Conservation (phyloP, 2,797 vertebrate genomes). For the Halcyon badia region DNA sequence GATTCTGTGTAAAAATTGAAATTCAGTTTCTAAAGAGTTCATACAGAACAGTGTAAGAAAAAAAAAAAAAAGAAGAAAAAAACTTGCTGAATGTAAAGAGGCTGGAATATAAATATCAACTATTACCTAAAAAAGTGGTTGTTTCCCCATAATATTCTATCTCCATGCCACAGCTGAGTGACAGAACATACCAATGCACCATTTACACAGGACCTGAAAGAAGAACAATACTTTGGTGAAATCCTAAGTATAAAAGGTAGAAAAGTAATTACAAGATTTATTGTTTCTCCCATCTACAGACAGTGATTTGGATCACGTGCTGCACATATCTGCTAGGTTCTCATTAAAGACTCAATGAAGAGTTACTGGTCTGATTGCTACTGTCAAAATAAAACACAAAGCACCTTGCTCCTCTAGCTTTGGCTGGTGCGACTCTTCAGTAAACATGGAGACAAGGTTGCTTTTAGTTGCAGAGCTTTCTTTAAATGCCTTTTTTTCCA, state of each 20-base stretch:
- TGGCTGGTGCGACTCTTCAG: not conserved
- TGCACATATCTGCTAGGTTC: not conserved
- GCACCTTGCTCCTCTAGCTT: not conserved
- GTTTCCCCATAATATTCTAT: slow-evolving; percentile 98
- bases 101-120: not conserved
- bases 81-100: not conserved
- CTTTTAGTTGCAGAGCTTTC: not conserved
- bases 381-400: not conserved
- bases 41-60: not conserved
- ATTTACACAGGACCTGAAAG: slow-evolving; percentile 94
- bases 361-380: not conserved
- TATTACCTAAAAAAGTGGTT: slow-evolving; percentile 98
- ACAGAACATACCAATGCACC: slow-evolving; percentile 87
- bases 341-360: not conserved
- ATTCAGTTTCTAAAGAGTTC: not conserved
- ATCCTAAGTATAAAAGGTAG: not conserved
- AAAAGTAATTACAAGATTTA: not conserved
- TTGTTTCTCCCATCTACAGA: not conserved
- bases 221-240: not conserved
- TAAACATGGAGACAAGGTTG: not conserved
- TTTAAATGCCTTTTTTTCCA: not conserved
- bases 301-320: not conserved
- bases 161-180: slow-evolving; percentile 95
- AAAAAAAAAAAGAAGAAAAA: not conserved
- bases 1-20: slow-evolving; percentile 83